Evolutionary conservation across 2,113 vertebrate species (phyloP), one percentile per base, ranked within the genome.

Genomic region (Anarhynchus alexandrinus): DNA sequence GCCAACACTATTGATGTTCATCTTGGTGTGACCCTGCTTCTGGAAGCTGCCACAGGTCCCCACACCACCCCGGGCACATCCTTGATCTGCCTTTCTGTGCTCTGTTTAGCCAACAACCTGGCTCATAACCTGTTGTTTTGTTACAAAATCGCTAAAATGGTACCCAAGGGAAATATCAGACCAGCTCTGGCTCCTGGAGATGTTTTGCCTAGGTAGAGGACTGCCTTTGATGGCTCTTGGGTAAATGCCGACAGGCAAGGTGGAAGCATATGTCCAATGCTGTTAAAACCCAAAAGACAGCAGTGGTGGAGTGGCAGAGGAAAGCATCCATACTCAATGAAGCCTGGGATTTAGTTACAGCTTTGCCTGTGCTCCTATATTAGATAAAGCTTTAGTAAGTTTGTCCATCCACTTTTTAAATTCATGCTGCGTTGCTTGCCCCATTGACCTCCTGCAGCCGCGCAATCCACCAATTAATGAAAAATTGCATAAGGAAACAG

Each of bases 31-130:
- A 25, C 34, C 21, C 51, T 64, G 7, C 52, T 79, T 74, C 70
- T 82, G 36, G 61, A 73, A 84, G 34, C 52, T 71, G 42, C 57
- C 43, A 25, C 10, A 69, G 6, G 2, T 58, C 22, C 74, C 69
- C 38, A 27, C 2, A 2, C 15, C 72, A 34, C 25, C 9, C 18
- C 0, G 1, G n/a, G 69, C 21, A 27, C 0, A 0, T 54, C 26
- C 43, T 66, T 71, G 26, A 30, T 57, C 45, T 62, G 26, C 59
- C 27, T 55, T 62, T 92, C 65, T 55, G 22, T 40, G 17, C 23
- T 72, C 65, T 84, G 7, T 87, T 86, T 78, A 57, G 21, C 38
- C 58, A 80, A 29, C 22, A 66, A 6, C 30, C 36, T 58, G 62
- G 10, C 42, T 84, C 15, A 11, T 20, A 62, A 26, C 10, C 42